Evolutionary conservation across 2,113 vertebrate genomes (phyloP).

Genomic region (Ceuthmochares aereus): DNA sequence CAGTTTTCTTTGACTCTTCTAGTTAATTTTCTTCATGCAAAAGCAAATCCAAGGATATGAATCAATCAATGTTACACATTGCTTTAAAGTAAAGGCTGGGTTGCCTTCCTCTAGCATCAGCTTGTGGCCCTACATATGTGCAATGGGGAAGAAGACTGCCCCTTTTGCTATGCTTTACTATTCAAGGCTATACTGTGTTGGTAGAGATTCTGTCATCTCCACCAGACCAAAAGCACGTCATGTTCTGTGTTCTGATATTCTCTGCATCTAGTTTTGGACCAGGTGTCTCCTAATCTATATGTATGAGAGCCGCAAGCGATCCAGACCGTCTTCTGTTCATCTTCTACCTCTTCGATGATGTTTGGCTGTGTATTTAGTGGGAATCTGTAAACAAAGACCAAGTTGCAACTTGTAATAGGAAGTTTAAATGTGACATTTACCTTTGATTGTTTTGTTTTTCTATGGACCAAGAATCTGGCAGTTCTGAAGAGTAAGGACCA

Average conservation of each 20-base stretch:
- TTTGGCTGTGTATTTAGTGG: neutral
- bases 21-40: neutral
- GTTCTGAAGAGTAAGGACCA: neutral
- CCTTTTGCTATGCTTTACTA: neutral
- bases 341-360: neutral
- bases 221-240: neutral
- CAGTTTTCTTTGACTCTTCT: neutral
- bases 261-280: neutral
- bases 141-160: neutral
- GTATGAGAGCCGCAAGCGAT: neutral
- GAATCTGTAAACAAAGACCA: neutral
- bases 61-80: neutral
- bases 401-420: neutral
- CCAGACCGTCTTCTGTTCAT: neutral
- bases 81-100: neutral
- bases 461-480: neutral
- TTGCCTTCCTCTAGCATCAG: neutral
- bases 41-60: rapidly evolving
- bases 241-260: neutral
- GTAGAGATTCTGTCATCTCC: neutral
- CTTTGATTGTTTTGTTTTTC: neutral
- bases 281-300: neutral
- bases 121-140: neutral
- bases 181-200: neutral
- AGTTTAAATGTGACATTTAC: neutral